Conservation (phyloP, 2,888 invertebrate genomes). For the Pandemis corylana region DNA sequence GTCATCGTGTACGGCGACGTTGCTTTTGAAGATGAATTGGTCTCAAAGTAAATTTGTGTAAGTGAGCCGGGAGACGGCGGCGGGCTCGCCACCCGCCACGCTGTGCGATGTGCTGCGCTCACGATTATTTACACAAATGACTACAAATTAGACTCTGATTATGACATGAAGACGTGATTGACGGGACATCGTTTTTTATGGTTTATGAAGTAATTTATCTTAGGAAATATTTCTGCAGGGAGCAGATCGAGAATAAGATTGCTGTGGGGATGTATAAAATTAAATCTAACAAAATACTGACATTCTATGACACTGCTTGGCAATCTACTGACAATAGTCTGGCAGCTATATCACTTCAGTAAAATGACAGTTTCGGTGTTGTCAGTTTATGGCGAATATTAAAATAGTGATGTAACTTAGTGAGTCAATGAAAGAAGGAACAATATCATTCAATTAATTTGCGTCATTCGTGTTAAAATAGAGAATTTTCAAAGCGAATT, state of each 20-base stretch:
- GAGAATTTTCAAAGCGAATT: too few species aligned
- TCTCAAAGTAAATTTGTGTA: neutral
- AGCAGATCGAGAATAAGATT: neutral
- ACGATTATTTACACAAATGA: neutral
- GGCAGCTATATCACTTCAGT: too few species aligned
- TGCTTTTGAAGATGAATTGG: neutral
- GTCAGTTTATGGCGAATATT: too few species aligned
- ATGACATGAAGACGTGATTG: neutral
- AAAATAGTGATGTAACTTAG: too few species aligned
- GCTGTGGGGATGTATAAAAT: neutral
- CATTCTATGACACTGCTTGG: neutral
- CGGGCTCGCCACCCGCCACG: neutral
- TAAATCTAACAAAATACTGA: neutral
- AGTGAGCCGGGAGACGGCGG: neutral
- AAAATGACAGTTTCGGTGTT: too few species aligned
- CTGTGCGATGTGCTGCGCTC: neutral
- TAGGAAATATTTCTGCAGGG: neutral
- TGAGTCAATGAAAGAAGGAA: too few species aligned
- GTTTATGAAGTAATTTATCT: conserved; percentile 1
- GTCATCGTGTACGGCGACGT: neutral
- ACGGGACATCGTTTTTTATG: neutral
- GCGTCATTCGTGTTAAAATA: too few species aligned
- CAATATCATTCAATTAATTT: too few species aligned
- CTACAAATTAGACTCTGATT: neutral
- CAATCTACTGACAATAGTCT: neutral